These are phyloP conservation scores for Galaxias olidus DNA, from an alignment of 2,797 vertebrate genomes.

Conservation along the genomic window DNA sequence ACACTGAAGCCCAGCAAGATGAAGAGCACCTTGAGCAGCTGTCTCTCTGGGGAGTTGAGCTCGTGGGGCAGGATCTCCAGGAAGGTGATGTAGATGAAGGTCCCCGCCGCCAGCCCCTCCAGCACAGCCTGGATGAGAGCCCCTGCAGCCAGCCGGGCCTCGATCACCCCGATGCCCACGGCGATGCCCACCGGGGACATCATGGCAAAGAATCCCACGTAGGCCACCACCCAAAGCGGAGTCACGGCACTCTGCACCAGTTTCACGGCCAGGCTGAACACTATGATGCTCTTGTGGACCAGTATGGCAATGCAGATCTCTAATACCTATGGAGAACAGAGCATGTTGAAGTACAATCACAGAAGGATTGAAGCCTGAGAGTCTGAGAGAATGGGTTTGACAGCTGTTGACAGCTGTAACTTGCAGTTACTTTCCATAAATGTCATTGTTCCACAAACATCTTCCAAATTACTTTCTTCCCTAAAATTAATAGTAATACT, in stretches of 20 bases:
- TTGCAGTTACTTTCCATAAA: no score
- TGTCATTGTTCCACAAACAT: no score
- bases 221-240: constrained; percentile 72
- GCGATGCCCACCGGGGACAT: constrained; percentile 87
- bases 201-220: constrained; percentile 78
- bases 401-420: not conserved
- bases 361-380: not conserved
- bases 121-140: constrained; percentile 80
- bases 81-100: constrained; percentile 91
- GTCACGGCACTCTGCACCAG: constrained; percentile 77
- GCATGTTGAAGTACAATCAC: not conserved
- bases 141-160: constrained; percentile 60
- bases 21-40: constrained; percentile 85
- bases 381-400: not conserved
- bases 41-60: constrained; percentile 78
- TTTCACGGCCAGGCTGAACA: constrained; percentile 87
- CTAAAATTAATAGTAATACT: no score
- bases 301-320: constrained; percentile 88
- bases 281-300: constrained; percentile 89
- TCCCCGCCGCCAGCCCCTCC: constrained; percentile 86
- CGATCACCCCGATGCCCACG: constrained; percentile 80
- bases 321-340: constrained; percentile 66
- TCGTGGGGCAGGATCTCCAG: constrained; percentile 90
- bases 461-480: no score
- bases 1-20: constrained; percentile 82